Conservation (phyloP, 2,888 invertebrate genomes). For the Eubasilissa splendida region DNA sequence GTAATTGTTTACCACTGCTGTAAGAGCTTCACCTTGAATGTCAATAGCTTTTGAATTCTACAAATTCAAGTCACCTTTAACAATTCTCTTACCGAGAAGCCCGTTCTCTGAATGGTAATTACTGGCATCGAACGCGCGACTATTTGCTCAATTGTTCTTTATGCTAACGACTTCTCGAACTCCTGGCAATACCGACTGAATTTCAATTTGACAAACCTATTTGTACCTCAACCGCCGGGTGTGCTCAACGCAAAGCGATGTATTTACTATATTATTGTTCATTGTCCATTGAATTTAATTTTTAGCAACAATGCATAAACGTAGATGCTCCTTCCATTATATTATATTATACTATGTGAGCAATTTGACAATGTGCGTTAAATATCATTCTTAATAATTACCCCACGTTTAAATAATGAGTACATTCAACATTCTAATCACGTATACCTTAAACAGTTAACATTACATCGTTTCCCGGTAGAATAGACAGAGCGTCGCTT, state of each 20-base stretch:
- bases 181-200: conserved; percentile 23
- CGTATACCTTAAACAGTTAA: too few species aligned
- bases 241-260: background rate
- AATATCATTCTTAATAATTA: too few species aligned
- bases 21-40: conserved; percentile 41
- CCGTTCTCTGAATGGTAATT: conserved; percentile 51
- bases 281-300: too few species aligned
- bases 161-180: conserved; percentile 49
- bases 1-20: background rate
- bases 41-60: conserved; percentile 15
- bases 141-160: conserved; percentile 52
- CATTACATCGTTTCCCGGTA: too few species aligned
- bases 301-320: too few species aligned
- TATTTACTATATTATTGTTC: too few species aligned
- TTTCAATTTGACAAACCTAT: conserved; percentile 22
- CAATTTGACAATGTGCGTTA: too few species aligned
- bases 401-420: too few species aligned
- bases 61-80: conserved; percentile 34
- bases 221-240: conserved; percentile 4
- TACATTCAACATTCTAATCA: too few species aligned
- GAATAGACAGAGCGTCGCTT: too few species aligned
- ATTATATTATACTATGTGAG: too few species aligned
- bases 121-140: conserved; percentile 47
- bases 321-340: too few species aligned
- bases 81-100: conserved; percentile 22